These are phyloP conservation scores for Paramormyrops kingsleyae DNA, from an alignment of 2,113 vertebrate species.

Conservation along the genomic window DNA sequence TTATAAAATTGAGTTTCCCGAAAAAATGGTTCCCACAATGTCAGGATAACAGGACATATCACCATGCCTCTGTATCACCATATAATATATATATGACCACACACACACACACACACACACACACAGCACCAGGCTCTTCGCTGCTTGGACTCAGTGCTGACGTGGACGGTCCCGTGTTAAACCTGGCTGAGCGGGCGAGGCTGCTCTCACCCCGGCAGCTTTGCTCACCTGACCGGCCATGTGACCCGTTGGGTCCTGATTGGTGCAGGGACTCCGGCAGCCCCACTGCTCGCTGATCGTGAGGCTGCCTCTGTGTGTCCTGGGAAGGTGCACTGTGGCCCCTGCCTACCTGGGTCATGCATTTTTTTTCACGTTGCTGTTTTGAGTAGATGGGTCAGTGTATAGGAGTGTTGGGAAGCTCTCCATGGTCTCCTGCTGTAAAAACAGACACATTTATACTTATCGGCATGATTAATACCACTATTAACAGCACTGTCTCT, in stretches of 20 bases:
- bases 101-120: neutral
- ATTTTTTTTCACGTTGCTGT: neutral
- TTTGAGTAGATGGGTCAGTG: neutral
- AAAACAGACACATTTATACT: neutral
- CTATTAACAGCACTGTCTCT: neutral
- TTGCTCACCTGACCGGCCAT: neutral
- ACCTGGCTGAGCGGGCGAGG: neutral
- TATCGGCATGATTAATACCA: neutral
- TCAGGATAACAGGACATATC: too few species aligned
- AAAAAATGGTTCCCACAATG: too few species aligned
- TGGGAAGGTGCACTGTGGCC: neutral
- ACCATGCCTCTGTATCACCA: too few species aligned
- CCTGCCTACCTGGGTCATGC: neutral
- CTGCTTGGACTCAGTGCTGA: neutral
- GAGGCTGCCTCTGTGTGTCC: neutral
- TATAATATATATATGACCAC: too few species aligned
- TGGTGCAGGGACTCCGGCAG: neutral
- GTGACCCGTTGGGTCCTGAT: neutral
- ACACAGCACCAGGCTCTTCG: neutral
- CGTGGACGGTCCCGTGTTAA: neutral
- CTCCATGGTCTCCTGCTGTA: neutral
- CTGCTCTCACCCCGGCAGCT: neutral
- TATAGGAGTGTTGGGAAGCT: neutral
- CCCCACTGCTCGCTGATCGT: neutral
- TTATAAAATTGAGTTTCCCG: too few species aligned